Percentiles rank a stretch among this genome's conserved stretches.
phyloP scores from a whole-genome alignment of 2,888 invertebrate genomes.

The Sturmia bella region DNA sequence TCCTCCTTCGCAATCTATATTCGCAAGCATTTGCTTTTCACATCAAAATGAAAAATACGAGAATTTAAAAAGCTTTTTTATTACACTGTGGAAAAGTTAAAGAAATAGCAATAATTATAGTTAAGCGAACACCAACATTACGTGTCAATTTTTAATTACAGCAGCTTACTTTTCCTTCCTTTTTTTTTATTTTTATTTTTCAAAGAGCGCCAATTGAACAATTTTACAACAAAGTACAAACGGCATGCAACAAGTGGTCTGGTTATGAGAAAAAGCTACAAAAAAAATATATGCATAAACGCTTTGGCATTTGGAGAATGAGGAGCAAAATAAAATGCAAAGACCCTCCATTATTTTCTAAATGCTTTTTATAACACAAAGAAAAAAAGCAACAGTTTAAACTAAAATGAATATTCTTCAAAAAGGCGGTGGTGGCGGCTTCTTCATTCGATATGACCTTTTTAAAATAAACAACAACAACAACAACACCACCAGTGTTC shows the following conservation, averaged over 20 bases:
- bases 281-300: conserved; percentile 51
- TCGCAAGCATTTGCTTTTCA: no score
- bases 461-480: conserved; percentile 10
- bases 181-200: background rate
- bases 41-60: no score
- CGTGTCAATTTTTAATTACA: conserved; percentile 4
- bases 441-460: conserved; percentile 29
- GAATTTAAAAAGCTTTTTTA: no score
- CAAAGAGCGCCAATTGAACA: conserved; percentile 17
- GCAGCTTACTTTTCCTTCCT: background rate
- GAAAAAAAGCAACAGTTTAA: background rate
- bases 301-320: background rate
- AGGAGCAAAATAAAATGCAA: conserved; percentile 21
- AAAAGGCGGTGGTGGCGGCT: conserved; percentile 30
- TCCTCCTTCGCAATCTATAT: no score
- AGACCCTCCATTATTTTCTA: conserved; percentile 43
- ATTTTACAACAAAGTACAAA: conserved; percentile 1
- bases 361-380: conserved; percentile 11
- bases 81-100: no score
- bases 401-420: conserved; percentile 10
- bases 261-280: background rate
- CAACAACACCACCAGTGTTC: conserved; percentile 10
- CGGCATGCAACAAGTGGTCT: conserved; percentile 58
- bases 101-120: no score
- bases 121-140: no score